Base-by-base conservation (phyloP, 2,113 vertebrate genomes). In the Albula glossodonta region DNA sequence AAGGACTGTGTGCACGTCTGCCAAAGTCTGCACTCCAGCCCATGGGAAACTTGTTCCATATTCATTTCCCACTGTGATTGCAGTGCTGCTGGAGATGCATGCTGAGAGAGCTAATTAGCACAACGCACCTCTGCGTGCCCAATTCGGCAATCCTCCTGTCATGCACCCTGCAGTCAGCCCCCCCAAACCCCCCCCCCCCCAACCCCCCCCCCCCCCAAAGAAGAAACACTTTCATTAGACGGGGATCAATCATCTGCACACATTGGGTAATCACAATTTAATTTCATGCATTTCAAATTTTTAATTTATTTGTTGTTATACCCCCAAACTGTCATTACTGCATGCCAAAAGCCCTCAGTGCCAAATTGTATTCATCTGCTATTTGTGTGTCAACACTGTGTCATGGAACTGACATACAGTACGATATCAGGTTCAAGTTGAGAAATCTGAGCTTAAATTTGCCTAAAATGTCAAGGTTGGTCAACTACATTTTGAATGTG, bases 51-150 rank as follows among this genome's bases (percentile, higher is more conserved):
- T 90, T 93, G 92, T 93, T 93, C 91, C 90, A 92, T 94, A 95
- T 94, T 94, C 90, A 93, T 94, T 92, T 89, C 93, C 91, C 85
- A 91, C 90, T 81, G 90, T 90, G 93, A 93, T 89, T 92, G 91
- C 91, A 89, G 90, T 92, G 93, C 91, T 91, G 91, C 90, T 94
- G 80, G 86, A 93, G 92, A 60, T 78, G 89, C 94, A 93, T 94
- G 94, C 92, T 94, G 94, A 88, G 94, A 93, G 92, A 94, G 93
- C 92, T 95, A 95, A 95, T 94, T 96, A 94, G 93, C 92, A 89
- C 89, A 90, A 90, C 89, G 92, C 89, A 94, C 92, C 92, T 93
- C 92, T 87, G 89, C 91, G 92, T 90, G 88, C 91, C 91, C 89
- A 89, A 88, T 92, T 88, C 88, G 88, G 90, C 89, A 89, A 91